phyloP scores from a whole-genome alignment of 2,113 vertebrate genomes.

The Potamarius usumacintae region DNA sequence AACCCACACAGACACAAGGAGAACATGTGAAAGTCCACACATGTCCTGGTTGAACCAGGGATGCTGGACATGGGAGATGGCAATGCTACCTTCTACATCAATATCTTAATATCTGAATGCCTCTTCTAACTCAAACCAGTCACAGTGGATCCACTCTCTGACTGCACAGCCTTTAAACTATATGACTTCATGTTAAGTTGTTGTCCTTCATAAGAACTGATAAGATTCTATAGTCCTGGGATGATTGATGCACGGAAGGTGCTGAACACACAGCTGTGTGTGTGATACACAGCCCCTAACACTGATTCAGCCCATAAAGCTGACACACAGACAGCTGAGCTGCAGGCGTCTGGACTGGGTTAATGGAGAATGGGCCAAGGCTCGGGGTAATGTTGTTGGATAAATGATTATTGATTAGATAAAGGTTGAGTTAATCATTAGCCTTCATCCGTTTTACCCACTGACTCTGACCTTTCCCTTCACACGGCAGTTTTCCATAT shows the following conservation, averaged over 20 bases:
- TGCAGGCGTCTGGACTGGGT: constrained; percentile 68
- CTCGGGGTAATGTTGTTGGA: constrained; percentile 77
- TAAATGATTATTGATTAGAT: constrained; percentile 85
- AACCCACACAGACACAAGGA: background rate
- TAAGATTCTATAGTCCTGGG: constrained; percentile 20
- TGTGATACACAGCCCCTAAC: constrained; percentile 53
- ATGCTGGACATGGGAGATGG: background rate
- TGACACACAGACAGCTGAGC: constrained; percentile 73
- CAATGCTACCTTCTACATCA: background rate
- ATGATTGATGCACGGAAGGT: constrained; percentile 14
- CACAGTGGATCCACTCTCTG: background rate
- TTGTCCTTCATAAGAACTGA: constrained; percentile 65
- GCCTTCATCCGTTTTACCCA: constrained; percentile 81
- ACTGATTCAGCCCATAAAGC: constrained; percentile 76
- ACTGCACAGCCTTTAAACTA: constrained; percentile 44
- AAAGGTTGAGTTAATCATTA: constrained; percentile 86
- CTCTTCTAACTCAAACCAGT: background rate
- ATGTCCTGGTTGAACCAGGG: background rate
- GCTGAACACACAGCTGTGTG: constrained; percentile 47
- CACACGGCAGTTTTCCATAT: constrained; percentile 70
- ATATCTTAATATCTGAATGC: background rate
- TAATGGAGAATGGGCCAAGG: constrained; percentile 77
- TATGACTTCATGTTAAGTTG: background rate
- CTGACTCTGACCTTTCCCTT: constrained; percentile 78
- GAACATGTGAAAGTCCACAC: background rate